These are phyloP conservation scores for Ridgeia piscesae DNA, from an alignment of 1,140 invertebrate species.

Conservation along the genomic window DNA sequence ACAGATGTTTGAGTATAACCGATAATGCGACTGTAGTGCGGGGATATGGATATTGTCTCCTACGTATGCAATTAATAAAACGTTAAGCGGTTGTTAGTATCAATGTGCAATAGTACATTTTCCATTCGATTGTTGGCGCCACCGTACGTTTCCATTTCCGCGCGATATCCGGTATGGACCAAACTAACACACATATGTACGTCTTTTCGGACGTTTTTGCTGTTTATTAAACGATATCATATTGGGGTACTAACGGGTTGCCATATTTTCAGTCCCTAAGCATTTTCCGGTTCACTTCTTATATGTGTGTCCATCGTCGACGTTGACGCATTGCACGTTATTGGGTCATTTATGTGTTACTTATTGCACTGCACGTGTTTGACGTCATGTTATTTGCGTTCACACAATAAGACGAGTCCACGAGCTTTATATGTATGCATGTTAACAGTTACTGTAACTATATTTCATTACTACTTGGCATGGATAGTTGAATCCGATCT, in stretches of 20 bases:
- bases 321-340: not conserved
- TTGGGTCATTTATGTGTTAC: not conserved
- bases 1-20: slow-evolving; percentile 9
- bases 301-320: not conserved
- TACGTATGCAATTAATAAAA: too few relatives aligned
- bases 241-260: not conserved
- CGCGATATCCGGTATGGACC: too few relatives aligned
- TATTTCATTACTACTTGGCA: not conserved
- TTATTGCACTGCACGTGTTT: not conserved
- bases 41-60: too few relatives aligned
- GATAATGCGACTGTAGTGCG: not conserved
- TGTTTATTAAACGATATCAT: not conserved
- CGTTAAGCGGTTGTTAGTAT: too few relatives aligned
- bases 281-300: not conserved
- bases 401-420: not conserved
- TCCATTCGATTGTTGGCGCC: too few relatives aligned
- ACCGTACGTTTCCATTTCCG: too few relatives aligned
- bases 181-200: too few relatives aligned
- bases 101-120: too few relatives aligned
- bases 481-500: not conserved
- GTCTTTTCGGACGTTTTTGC: too few relatives aligned
- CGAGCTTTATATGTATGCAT: not conserved
- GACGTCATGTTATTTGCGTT: not conserved
- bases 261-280: not conserved
- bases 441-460: not conserved